phyloP scores from a whole-genome alignment of 2,113 vertebrate genomes.

The Neoarius graeffei region DNA sequence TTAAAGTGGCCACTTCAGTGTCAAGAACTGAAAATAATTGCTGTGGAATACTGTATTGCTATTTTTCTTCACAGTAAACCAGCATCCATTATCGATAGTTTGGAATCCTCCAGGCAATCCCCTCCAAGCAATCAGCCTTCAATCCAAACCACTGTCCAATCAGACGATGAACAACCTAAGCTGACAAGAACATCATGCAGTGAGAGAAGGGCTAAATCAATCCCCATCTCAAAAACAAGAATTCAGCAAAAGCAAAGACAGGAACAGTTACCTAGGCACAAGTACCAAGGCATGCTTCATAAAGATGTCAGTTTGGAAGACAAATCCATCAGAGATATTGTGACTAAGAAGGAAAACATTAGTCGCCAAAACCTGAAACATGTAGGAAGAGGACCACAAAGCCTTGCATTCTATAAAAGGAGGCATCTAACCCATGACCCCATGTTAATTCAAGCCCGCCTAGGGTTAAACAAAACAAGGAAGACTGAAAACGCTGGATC shows the following conservation, averaged over 20 bases:
- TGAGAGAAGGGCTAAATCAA: conserved; percentile 59
- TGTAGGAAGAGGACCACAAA: conserved; percentile 33
- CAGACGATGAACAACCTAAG: conserved; percentile 37
- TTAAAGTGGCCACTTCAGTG: background rate
- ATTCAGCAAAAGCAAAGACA: conserved; percentile 15
- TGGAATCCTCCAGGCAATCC: conserved; percentile 14
- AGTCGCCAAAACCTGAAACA: conserved; percentile 37
- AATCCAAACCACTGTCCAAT: conserved; percentile 25
- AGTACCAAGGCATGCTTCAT: conserved; percentile 51
- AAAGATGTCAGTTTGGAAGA: conserved; percentile 42
- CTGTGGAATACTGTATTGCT: background rate
- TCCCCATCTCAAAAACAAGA: conserved; percentile 61
- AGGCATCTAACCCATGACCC: conserved; percentile 38
- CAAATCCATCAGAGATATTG: background rate
- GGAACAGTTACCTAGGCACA: conserved; percentile 24
- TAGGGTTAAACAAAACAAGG: conserved; percentile 56
- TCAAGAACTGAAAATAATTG: background rate
- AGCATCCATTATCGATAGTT: background rate
- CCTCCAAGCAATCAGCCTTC: conserved; percentile 23
- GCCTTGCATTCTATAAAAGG: conserved; percentile 35
- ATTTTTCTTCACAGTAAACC: conserved; percentile 6
- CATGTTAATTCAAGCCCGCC: conserved; percentile 50
- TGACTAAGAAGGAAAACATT: conserved; percentile 24
- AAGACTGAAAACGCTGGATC: conserved; percentile 45
- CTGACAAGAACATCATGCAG: conserved; percentile 52